phyloP scores from a whole-genome alignment of 2,113 vertebrate species.

The Girardinichthys multiradiatus region DNA sequence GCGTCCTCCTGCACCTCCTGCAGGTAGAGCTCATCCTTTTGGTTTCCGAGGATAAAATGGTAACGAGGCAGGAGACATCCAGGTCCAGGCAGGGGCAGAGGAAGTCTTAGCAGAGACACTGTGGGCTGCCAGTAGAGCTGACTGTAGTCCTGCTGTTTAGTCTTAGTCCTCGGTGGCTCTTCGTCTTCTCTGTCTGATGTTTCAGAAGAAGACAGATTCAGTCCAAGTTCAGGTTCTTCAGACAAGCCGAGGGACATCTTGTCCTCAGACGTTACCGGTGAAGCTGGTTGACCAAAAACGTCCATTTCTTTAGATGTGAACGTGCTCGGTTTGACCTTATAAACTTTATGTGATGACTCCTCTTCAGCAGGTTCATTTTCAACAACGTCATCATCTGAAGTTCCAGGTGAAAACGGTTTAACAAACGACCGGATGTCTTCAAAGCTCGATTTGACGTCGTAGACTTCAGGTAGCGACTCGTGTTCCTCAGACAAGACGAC shows the following conservation, averaged over 20 bases:
- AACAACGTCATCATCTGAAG: background rate
- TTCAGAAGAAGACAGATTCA: too few species aligned
- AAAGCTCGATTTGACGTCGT: background rate
- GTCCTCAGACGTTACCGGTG: background rate
- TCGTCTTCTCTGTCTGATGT: background rate
- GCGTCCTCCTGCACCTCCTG: conserved; percentile 13
- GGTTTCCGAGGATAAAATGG: background rate
- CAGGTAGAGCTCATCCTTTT: conserved; percentile 21
- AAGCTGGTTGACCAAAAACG: background rate
- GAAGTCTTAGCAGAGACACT: conserved; percentile 22
- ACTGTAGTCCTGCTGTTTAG: background rate
- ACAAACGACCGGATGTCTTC: background rate
- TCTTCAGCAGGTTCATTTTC: background rate
- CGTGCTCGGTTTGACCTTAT: background rate
- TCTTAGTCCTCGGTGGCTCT: background rate
- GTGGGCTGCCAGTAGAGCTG: conserved; percentile 18
- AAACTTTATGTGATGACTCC: too few species aligned
- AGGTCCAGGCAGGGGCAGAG: background rate
- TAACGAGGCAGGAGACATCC: background rate
- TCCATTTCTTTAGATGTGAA: background rate
- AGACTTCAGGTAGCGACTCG: background rate
- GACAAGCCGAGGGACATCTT: background rate
- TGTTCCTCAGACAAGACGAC: background rate
- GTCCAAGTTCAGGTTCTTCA: background rate
- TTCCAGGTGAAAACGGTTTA: background rate